A percentile compares a stretch with the other conserved stretches of the same genome.
Conservation (phyloP, 2,888 invertebrate genomes). For the Platycheirus rosarum region DNA sequence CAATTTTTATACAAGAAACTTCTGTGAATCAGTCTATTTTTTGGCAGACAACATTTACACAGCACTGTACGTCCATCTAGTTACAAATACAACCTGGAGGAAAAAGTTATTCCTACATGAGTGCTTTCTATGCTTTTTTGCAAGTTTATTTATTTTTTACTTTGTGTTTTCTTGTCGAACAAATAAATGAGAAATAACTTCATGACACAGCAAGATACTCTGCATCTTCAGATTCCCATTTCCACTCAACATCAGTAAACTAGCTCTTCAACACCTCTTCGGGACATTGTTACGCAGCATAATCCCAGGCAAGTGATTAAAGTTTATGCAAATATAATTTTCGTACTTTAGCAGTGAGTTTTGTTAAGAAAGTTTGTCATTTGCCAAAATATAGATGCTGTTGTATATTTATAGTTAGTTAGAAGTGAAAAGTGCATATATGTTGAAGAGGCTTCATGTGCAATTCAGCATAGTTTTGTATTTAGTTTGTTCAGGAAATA, state of each 20-base stretch:
- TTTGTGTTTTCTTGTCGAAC: slow-evolving; percentile 11
- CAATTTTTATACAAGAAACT: too few relatives aligned
- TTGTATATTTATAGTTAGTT: slow-evolving; percentile 39
- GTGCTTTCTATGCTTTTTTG: slow-evolving; percentile 1
- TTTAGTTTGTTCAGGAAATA: slow-evolving; percentile 34
- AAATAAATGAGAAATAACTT: slow-evolving; percentile 60
- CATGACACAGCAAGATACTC: slow-evolving; percentile 40
- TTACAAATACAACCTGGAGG: slow-evolving; percentile 43
- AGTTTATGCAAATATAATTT: slow-evolving; percentile 74
- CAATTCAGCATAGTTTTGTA: not conserved
- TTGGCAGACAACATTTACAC: not conserved
- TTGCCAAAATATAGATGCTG: slow-evolving; percentile 34
- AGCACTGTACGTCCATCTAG: not conserved
- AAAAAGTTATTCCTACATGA: slow-evolving; percentile 55
- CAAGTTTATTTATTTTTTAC: slow-evolving; percentile 1
- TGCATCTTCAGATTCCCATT: slow-evolving; percentile 26
- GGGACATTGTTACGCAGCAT: slow-evolving; percentile 32
- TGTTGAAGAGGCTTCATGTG: slow-evolving; percentile 10
- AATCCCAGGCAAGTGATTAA: slow-evolving; percentile 68
- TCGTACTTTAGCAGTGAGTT: slow-evolving; percentile 57
- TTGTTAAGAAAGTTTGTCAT: slow-evolving; percentile 67
- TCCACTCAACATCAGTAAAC: slow-evolving; percentile 16
- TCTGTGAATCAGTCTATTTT: too few relatives aligned
- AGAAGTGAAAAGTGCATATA: not conserved
- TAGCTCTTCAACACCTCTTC: slow-evolving; percentile 16